Evolutionary conservation across 2,888 invertebrate species (phyloP), one percentile per base, ranked within the genome.

Genomic region (Ormyrus pomaceus): DNA sequence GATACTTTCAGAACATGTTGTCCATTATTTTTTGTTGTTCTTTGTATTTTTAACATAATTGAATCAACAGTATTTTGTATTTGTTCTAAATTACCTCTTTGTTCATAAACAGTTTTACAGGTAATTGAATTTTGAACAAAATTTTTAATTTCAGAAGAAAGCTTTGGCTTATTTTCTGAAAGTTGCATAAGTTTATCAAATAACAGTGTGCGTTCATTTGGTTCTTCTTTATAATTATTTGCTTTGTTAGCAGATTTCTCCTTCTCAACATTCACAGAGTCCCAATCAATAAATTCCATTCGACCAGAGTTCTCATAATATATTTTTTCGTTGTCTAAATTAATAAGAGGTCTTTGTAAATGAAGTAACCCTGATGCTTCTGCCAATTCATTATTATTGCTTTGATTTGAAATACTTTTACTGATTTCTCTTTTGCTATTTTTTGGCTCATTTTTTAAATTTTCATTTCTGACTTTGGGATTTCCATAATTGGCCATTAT

Each of bases 261-360:
- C 34, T 48, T 10, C 10, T 50, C 62, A 34, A 50, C 19, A 51
- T 68, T 45, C 10, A 72, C 5, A 53, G 11, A n/a, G 19, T 34
- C 13, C 81, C 81, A 81, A 51, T 75, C 55, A 1, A 72, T 79
- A 48, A 59, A 61, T 56, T 73, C 64, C 72, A 79, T 79, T 51
- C 59, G 58, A 11, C 73, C 73, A 62, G 13, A 51, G 58, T 65
- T 34, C 7, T 77, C 11, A 71, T 80, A 71, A 72, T 77, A 77
- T 19, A 48, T 50, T 46, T 9, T 9, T 51, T 62, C 58, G 71
- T 82, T 74, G 61, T 74, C 0, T 56, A n/a, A 3, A 55, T 77
- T 74, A 5, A 56, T 5, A 1, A 76, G 6, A 51, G 77, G 65
- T 19, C 69, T 11, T 73, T 69, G 72, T 5, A 76, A 19, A 58